Base-by-base conservation (phyloP, 1,140 invertebrate genomes). In the Pseudomyrmex dendroicus region DNA sequence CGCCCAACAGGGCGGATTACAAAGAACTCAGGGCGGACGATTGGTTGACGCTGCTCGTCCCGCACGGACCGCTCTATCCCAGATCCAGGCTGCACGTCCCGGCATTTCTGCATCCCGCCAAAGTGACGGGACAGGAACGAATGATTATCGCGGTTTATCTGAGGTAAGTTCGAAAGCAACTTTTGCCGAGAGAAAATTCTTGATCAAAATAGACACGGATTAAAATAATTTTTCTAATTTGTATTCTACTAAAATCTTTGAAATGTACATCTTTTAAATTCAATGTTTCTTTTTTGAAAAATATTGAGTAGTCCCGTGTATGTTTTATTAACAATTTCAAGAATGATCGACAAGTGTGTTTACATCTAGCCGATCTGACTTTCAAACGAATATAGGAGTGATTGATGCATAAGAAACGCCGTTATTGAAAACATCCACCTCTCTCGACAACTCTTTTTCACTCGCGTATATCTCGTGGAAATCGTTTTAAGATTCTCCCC, bases 1-100 rank as follows among this genome's bases (percentile, higher is more conserved):
- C 96, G 0, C 96, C 96, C 0, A 96, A 97, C 68, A 96, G 96
- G n/a, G 96, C 96, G 17, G 96, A 96, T 3, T 98, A 98, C 89
- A 96, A 97, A 85, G 97, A 98, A 91, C 94, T 98, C 20, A 96
- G 96, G 68, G 95, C 96, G 64, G 97, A 98, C 83, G 97, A 98
- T 54, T 96, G 96, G 35, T 94, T 98, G 0, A 96, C 96, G 0
- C 96, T 98, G n/a, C 93, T 98, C n/a, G 94, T 98, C n/a, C 98
- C 98, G 0, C 96, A 98, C 90, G 96, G 96, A 46, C 96, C 97
- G 0, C 94, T 98, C 3, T 98, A 98, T 94, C 98, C 98, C 1
- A 96, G 97, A 86, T 98, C 97, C n/a, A 96, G 97, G 86, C 94
- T 98, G 57, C 97, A 98, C 93, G 95, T 98, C 1, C 97, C 98